phyloP scores from a whole-genome alignment of 2,888 invertebrate species.

The Apotomis turbidana region DNA sequence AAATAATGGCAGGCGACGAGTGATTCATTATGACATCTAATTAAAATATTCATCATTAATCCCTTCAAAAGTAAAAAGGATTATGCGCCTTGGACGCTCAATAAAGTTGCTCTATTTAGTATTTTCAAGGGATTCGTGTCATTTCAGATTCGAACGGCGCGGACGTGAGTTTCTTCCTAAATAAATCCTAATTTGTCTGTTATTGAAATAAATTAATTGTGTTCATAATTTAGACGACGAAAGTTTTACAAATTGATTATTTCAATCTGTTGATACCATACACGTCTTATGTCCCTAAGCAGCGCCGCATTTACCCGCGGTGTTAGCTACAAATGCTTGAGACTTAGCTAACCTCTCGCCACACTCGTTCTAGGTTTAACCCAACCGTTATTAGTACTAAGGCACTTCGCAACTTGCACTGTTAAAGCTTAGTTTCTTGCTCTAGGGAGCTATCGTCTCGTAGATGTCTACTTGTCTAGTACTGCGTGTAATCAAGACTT shows the following conservation, averaged over 20 bases:
- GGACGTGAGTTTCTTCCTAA: neutral
- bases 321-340: neutral
- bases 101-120: no score
- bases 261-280: no score
- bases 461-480: no score
- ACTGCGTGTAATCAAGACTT: no score
- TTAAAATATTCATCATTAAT: slow-evolving; percentile 18
- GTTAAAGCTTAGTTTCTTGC: no score
- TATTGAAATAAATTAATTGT: neutral
- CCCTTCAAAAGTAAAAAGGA: neutral
- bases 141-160: neutral
- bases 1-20: slow-evolving; percentile 7
- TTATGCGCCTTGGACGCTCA: neutral
- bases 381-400: no score
- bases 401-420: no score
- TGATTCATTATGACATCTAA: slow-evolving; percentile 15
- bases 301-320: no score
- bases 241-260: no score
- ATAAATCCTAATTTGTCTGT: slow-evolving; percentile 1
- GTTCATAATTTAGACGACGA: neutral
- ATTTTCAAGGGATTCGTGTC: neutral
- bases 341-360: neutral
- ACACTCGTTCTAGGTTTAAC: no score
- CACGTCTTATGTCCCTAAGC: no score
- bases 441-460: no score